phyloP scores from a whole-genome alignment of 2,888 invertebrate species.

The Morinoia aosen region DNA sequence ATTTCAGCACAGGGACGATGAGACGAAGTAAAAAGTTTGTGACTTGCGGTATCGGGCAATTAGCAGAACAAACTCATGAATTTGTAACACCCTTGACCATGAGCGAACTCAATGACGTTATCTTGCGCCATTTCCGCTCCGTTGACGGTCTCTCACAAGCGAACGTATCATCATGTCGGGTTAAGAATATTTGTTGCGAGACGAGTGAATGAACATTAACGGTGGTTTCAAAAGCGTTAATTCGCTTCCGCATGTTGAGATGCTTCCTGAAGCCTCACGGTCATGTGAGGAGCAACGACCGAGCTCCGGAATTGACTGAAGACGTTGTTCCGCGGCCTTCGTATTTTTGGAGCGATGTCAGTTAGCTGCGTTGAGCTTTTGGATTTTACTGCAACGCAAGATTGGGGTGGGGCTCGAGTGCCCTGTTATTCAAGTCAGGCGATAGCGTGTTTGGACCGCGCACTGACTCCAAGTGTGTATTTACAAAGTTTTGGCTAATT shows the following conservation, averaged over 20 bases:
- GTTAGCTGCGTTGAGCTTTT: not conserved
- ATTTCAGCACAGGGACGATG: not conserved
- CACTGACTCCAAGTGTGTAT: not conserved
- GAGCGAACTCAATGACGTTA: slow-evolving; percentile 6
- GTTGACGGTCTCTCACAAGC: not conserved
- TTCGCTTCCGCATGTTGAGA: not conserved
- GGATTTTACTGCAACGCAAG: not conserved
- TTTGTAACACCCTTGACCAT: not conserved
- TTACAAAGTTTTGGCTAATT: not conserved
- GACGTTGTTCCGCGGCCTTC: not conserved
- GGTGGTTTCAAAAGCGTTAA: not conserved
- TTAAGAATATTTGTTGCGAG: not conserved
- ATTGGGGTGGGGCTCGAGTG: not conserved
- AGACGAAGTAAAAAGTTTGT: not conserved
- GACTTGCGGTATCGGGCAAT: not conserved
- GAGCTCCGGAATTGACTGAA: not conserved
- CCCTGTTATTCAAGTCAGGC: not conserved
- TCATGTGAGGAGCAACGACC: slow-evolving; percentile 3
- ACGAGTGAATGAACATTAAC: not conserved
- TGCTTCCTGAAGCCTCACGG: not conserved
- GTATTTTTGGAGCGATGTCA: not conserved
- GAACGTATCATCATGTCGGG: not conserved
- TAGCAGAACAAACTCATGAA: not conserved
- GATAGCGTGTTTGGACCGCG: not conserved
- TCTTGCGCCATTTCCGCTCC: not conserved